These are phyloP conservation scores for Peromyscus californicus DNA, from an alignment of 2,113 vertebrate genomes.

Conservation along the genomic window DNA sequence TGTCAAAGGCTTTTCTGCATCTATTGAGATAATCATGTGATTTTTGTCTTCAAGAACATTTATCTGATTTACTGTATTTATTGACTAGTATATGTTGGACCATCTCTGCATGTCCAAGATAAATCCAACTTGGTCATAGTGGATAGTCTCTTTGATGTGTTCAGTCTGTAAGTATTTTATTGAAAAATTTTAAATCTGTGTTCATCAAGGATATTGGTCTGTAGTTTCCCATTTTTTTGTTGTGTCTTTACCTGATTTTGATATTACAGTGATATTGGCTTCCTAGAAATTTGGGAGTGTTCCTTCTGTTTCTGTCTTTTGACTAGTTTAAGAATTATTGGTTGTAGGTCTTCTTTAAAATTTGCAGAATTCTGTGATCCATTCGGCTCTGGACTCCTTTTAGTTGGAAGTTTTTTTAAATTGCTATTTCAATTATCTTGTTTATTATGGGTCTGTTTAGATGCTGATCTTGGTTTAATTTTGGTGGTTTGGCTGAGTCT, in stretches of 20 bases:
- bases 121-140: not conserved
- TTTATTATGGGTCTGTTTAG: not conserved
- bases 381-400: not conserved
- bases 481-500: not conserved
- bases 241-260: not conserved
- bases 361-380: not conserved
- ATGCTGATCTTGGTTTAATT: not conserved
- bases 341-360: not conserved
- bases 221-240: not conserved
- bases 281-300: not conserved
- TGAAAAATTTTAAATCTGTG: not conserved
- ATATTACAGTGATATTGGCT: not conserved
- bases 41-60: not conserved
- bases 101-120: not conserved
- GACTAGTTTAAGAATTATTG: not conserved
- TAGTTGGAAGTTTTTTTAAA: not conserved
- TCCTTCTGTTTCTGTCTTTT: not conserved
- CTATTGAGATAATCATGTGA: not conserved
- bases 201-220: not conserved
- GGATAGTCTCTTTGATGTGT: too few relatives aligned
- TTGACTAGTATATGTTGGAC: not conserved
- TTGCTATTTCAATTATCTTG: not conserved
- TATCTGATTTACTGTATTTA: not conserved
- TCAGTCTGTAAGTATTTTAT: not conserved
- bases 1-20: not conserved